Percentiles rank a stretch among this genome's conserved stretches.
Evolutionary conservation across 2,888 invertebrate genomes (phyloP).

Genomic region (Charanyca ferruginea): DNA sequence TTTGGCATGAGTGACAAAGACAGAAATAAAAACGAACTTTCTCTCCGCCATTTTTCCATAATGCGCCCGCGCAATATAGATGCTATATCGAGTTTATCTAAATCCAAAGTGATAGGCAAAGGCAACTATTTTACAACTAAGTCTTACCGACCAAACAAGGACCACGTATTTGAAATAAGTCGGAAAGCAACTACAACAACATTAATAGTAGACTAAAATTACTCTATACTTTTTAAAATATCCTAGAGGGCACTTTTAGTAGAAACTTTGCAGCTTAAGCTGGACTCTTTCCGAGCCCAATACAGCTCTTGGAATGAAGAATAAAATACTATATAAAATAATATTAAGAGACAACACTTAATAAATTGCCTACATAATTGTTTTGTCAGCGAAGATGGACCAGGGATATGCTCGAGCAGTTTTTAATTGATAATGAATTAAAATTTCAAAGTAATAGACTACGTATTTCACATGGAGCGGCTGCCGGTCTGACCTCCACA

Average conservation of each 20-base stretch:
- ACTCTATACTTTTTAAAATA: slow-evolving; percentile 6
- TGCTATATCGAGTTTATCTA: neutral
- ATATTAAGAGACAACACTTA: neutral
- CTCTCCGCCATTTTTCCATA: too few relatives aligned
- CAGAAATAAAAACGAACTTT: too few relatives aligned
- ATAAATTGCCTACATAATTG: too few relatives aligned
- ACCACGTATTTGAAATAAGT: slow-evolving; percentile 28
- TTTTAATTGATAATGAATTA: too few relatives aligned
- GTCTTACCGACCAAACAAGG: slow-evolving; percentile 42
- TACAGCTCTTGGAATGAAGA: neutral
- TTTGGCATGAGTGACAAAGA: too few relatives aligned
- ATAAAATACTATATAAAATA: neutral
- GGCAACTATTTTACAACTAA: slow-evolving; percentile 33
- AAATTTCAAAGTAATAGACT: too few relatives aligned
- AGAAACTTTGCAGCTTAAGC: slow-evolving; percentile 22
- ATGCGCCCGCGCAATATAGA: too few relatives aligned
- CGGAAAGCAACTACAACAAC: slow-evolving; percentile 7
- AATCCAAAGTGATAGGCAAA: neutral
- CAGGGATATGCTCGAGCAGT: too few relatives aligned
- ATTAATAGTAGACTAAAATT: slow-evolving; percentile 24
- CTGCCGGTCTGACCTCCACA: too few relatives aligned
- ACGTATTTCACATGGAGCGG: too few relatives aligned
- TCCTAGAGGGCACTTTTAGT: slow-evolving; percentile 11
- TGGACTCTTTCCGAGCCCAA: neutral
- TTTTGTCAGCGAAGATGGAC: too few relatives aligned